Conservation (phyloP, 2,888 invertebrate genomes). For the Pherbina coryleti region DNA sequence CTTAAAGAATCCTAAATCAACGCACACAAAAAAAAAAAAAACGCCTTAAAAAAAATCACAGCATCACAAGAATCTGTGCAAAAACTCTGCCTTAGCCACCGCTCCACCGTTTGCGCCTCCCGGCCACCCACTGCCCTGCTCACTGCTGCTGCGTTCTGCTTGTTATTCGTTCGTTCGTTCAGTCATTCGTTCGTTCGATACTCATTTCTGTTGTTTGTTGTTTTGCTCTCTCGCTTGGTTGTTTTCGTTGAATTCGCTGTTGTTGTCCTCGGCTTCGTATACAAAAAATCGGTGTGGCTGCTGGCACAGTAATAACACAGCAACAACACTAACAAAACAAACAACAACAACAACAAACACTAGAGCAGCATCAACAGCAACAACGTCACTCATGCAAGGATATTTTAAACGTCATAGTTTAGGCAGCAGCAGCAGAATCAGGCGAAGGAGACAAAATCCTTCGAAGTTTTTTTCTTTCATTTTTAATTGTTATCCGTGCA, state of each 20-base stretch:
- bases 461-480: not conserved
- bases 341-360: conserved; percentile 31
- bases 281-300: conserved; percentile 1
- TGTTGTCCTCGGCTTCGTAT: conserved; percentile 35
- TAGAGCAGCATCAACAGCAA: conserved; percentile 28
- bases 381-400: conserved; percentile 64
- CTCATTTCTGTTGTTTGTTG: conserved; percentile 11
- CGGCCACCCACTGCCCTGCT: not conserved
- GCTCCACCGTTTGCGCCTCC: not conserved
- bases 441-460: conserved; percentile 7
- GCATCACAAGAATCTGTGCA: not conserved
- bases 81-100: not conserved
- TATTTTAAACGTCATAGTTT: conserved; percentile 64
- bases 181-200: not conserved
- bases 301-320: conserved; percentile 44
- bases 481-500: not conserved
- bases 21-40: not conserved
- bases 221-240: conserved; percentile 8
- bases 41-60: not conserved
- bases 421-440: conserved; percentile 35
- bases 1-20: conserved; percentile 9
- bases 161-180: not conserved
- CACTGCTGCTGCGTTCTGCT: not conserved
- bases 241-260: conserved; percentile 32
- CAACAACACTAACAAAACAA: conserved; percentile 35